Base-by-base conservation (phyloP, 2,113 vertebrate genomes). In the Mirza zaza region DNA sequence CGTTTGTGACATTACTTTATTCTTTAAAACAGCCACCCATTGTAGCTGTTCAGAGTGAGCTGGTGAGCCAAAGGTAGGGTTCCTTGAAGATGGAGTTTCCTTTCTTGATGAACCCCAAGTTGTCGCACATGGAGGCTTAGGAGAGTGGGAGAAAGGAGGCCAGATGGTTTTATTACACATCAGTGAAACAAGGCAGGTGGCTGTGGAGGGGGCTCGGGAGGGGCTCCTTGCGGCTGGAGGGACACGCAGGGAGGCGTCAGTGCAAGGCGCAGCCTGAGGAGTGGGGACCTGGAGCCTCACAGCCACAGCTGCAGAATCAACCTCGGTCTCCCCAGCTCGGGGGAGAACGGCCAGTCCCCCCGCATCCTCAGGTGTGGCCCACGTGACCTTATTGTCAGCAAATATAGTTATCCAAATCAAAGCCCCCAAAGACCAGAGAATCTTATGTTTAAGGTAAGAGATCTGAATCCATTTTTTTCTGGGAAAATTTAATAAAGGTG, bases 201-300 rank as follows among this genome's bases (percentile, higher is more conserved):
- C 55, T 55, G 0, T 23, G 23, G 14, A 45, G 59, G 3, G 59
- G 59, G 59, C 25, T 29, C 61, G 2, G 21, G 77, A 12, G 21
- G 0, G 57, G 23, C n/a, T 39, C 20, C 29, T 57, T n/a, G 70
- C 34, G 10, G 2, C 42, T 15, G 15, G 18, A 63, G 55, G 83
- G 8, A 15, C 10, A 5, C 9, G 3, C 13, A 3, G 34, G 0
- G 14, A 61, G 34, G 52, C 2, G 0, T 27, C 6, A 7, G 12
- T 63, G 17, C 2, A 3, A 21, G 29, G 27, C 2, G 1, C 10
- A 63, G 2, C 5, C 12, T 39, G 6, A 84, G 39, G 34, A 11
- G 36, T 1, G 8, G 57, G 36, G 52, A 42, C 11, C 15, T 3
- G 0, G 34, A 1, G 2, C 11, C 21, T 6, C 45, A 14, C 15